phyloP scores from a whole-genome alignment of 2,888 invertebrate species.

The Brachyptera putata region DNA sequence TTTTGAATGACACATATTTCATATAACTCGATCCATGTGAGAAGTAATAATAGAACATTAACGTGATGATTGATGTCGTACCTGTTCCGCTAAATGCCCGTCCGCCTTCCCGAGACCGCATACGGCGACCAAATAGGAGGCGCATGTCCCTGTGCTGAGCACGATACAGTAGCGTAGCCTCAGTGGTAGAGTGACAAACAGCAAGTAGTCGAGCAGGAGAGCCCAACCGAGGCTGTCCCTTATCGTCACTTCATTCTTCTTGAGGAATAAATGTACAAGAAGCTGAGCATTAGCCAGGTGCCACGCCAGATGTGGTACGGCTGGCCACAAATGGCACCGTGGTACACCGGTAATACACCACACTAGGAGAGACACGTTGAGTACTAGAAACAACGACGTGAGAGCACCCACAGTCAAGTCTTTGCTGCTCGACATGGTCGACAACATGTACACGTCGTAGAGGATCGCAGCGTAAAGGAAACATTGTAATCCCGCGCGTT shows the following conservation, averaged over 20 bases:
- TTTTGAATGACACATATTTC: no score
- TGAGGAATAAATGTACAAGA: slow-evolving; percentile 57
- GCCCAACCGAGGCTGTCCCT: slow-evolving; percentile 69
- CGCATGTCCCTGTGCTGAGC: slow-evolving; percentile 57
- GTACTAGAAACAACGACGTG: slow-evolving; percentile 42
- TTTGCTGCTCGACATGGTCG: slow-evolving; percentile 53
- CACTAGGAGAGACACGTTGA: slow-evolving; percentile 43
- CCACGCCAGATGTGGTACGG: slow-evolving; percentile 63
- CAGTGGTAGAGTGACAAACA: slow-evolving; percentile 69
- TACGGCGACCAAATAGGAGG: slow-evolving; percentile 56
- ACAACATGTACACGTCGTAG: slow-evolving; percentile 59
- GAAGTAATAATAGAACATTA: no score
- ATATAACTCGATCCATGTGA: no score
- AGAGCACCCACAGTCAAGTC: slow-evolving; percentile 42
- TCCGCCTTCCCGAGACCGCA: slow-evolving; percentile 50
- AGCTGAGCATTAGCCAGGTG: slow-evolving; percentile 59
- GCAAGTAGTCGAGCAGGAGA: slow-evolving; percentile 64
- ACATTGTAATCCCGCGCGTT: slow-evolving; percentile 64
- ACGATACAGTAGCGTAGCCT: slow-evolving; percentile 59
- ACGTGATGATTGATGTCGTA: no score
- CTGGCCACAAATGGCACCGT: slow-evolving; percentile 48
- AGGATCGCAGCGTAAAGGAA: slow-evolving; percentile 63
- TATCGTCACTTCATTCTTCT: slow-evolving; percentile 54
- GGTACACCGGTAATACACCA: slow-evolving; percentile 40
- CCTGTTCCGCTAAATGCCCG: slow-evolving; percentile 32